These are phyloP conservation scores for Tricholaema leucomelas DNA, from an alignment of 2,113 vertebrate genomes.

Conservation along the genomic window DNA sequence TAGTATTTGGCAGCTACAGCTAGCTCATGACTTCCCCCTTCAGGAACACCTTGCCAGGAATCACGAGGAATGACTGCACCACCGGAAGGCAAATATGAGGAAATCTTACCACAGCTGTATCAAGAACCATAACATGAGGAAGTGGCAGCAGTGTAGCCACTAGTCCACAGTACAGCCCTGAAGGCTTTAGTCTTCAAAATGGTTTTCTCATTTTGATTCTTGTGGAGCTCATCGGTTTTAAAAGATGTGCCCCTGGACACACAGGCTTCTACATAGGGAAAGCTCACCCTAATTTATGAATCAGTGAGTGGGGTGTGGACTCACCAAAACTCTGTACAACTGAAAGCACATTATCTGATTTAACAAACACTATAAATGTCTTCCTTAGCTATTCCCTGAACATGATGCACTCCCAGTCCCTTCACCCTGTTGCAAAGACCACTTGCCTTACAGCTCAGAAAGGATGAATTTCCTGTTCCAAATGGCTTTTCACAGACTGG, in stretches of 20 bases:
- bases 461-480: background rate
- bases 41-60: background rate
- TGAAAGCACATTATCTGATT: background rate
- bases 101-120: background rate
- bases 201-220: background rate
- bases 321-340: background rate
- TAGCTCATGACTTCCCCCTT: background rate
- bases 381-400: background rate
- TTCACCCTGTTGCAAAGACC: background rate
- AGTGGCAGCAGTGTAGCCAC: background rate
- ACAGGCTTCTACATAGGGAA: background rate
- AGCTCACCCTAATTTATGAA: background rate
- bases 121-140: background rate
- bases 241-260: background rate
- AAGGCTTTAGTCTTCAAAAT: background rate
- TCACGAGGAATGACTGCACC: background rate
- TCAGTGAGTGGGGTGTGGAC: fast-evolving
- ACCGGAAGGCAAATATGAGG: background rate
- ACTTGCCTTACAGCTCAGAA: background rate
- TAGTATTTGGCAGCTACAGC: background rate
- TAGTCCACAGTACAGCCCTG: background rate
- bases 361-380: background rate
- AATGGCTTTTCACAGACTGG: background rate
- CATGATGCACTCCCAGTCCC: background rate
- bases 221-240: background rate